A percentile compares a stretch with the other conserved stretches of the same genome.
Conservation (phyloP, 2,888 invertebrate genomes). For the Achlya flavicornis region DNA sequence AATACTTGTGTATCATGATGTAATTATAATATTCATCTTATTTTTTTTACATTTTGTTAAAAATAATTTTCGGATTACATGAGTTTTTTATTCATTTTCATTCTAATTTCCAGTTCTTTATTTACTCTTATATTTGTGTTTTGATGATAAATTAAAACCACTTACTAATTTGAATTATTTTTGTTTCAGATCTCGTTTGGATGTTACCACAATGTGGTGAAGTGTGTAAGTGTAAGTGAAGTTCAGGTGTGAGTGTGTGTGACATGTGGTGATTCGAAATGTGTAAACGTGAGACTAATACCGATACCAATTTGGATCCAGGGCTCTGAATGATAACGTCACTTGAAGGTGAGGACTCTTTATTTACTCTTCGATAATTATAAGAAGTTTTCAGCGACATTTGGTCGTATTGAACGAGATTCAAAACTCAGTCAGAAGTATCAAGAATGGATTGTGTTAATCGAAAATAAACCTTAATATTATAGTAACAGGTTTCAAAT, state of each 20-base stretch:
- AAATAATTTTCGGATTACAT: no score
- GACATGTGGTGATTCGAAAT: conserved; percentile 48
- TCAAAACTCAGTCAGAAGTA: no score
- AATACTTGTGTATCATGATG: no score
- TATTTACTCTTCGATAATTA: not conserved
- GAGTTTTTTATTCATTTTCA: no score
- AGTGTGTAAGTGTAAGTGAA: conserved; percentile 44
- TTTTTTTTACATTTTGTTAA: no score
- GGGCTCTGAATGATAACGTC: conserved; percentile 70
- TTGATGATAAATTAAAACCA: not conserved
- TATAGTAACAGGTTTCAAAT: no score
- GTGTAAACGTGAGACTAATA: conserved; percentile 34
- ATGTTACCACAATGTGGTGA: conserved; percentile 45
- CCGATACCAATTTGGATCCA: conserved; percentile 37
- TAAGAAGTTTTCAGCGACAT: no score
- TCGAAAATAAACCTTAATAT: no score
- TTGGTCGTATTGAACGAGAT: not conserved
- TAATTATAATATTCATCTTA: no score
- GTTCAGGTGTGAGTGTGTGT: conserved; percentile 46
- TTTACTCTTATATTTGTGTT: no score
- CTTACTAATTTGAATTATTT: not conserved
- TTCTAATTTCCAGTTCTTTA: no score
- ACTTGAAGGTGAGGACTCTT: conserved; percentile 59
- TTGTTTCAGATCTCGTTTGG: conserved; percentile 46
- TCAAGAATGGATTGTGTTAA: no score